Evolutionary conservation across 2,113 vertebrate species (phyloP), one percentile per base, ranked within the genome.

Genomic region (Epinephelus cyanopodus): DNA sequence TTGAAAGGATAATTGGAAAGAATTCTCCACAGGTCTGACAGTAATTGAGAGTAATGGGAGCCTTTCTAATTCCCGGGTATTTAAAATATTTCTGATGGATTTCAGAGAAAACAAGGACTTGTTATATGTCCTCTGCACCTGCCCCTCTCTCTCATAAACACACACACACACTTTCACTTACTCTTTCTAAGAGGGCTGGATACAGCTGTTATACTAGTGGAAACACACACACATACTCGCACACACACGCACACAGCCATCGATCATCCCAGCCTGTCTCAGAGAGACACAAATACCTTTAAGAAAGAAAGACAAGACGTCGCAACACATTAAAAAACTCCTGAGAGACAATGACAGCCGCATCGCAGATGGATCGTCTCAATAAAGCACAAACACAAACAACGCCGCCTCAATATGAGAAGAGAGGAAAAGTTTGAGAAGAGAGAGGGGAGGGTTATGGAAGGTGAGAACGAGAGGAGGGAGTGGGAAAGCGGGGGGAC

Each of bases 11-110:
- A 84, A 89, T 88, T 81, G 77, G 79, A 74, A 74, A 72, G 69
- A 79, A 58, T 83, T 61, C 76, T 79, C 64, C 68, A 23, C 37
- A 52, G 50, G 76, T 85, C 78, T 88, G 91, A 93, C 91, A 90
- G 89, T 93, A 89, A 93, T 90, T 92, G 86, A 85, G 83, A 91
- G 90, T 91, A 91, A 93, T 86, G 89, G 89, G 90, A 92, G 82
- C 87, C 61, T 19, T 80, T 82, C 58, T 87, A 90, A 91, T 91
- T 90, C 86, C 48, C 62, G 1, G 89, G 89, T 77, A 90, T 90
- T 90, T 82, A 79, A 82, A 78, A 87, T 88, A 92, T 91, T 89
- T 92, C 71, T 65, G 79, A 84, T 72, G 89, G 92, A 91, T 91
- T 88, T 89, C 1, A 27, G 79, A 47, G 77, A 85, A 92, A 92